These are phyloP conservation scores for Cavia aperea DNA, from an alignment of 2,113 vertebrate species.

Conservation along the genomic window DNA sequence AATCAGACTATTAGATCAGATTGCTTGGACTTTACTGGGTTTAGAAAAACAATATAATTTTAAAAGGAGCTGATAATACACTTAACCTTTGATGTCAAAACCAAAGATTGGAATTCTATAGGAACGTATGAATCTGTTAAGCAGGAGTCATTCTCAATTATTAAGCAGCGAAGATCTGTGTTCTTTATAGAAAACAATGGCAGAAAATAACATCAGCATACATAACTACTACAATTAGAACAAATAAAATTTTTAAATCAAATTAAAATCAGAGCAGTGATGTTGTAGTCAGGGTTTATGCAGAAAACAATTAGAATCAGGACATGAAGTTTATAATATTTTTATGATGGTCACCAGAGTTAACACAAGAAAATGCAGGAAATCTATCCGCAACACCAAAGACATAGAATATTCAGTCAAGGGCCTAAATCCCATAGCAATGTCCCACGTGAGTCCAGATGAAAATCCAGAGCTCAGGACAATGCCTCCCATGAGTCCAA, in stretches of 20 bases:
- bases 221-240: conserved; percentile 57
- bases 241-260: conserved; percentile 61
- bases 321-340: too few species aligned
- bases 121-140: conserved; percentile 67
- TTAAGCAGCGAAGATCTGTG: conserved; percentile 57
- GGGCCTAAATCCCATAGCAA: too few species aligned
- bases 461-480: too few species aligned
- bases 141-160: conserved; percentile 68
- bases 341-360: too few species aligned
- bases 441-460: too few species aligned
- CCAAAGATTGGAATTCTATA: conserved; percentile 64
- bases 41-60: conserved; percentile 61
- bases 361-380: too few species aligned
- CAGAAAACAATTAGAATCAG: too few species aligned
- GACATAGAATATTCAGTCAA: too few species aligned
- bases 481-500: too few species aligned
- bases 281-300: too few species aligned
- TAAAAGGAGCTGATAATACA: conserved; percentile 58
- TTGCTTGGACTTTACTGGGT: conserved; percentile 46
- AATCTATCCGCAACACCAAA: too few species aligned
- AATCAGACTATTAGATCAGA: conserved; percentile 54
- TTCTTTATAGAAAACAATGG: conserved; percentile 68
- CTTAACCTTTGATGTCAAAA: conserved; percentile 60
- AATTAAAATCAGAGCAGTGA: conserved; percentile 55
- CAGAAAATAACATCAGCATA: conserved; percentile 66